Base-by-base conservation (phyloP, 2,797 vertebrate genomes). In the Alcedo atthis region DNA sequence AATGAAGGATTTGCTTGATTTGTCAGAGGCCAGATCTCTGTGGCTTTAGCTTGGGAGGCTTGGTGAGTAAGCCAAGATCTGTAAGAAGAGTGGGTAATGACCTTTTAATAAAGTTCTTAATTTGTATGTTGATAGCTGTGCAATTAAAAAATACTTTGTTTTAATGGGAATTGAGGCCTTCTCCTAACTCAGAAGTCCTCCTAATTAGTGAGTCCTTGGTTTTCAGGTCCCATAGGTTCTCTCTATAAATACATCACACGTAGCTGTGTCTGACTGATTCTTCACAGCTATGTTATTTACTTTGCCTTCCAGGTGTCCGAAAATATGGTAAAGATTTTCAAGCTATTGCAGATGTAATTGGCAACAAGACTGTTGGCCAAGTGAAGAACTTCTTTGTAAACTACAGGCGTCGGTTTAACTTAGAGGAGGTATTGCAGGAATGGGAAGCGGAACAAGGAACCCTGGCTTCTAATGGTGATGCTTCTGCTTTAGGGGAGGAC, bases 341-440 rank as follows among this genome's bases (percentile, higher is more conserved):
- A 98, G 99, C 99, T 98, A 99, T 99, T 96, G 99, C 99, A 78
- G 99, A 99, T 95, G 99, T 99, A 97, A 99, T 99, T 94, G 99
- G 99, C 70, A 99, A 99, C 98, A 99, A 99, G 98, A 99, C 99
- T 87, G 98, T 99, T 97, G 99, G 99, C 81, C 99, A 99, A 98
- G 99, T 99, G 96, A 99, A 99, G 98, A 99, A 99, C 98, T 99
- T 99, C 98, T 99, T 99, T 94, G 99, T 99, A 97, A 99, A 99
- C 98, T 99, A 99, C 98, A 99, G 99, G 92, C 98, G 99, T 89
- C 98, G 99, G 71, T 99, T 99, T 98, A 99, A 99, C 98, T 98
- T 99, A 98, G 99, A 99, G 97, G 99, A 99, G 98, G 99, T 99
- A 97, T 98, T 99, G 96, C 99, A 99, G 98, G 99, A 99, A 98